phyloP scores from a whole-genome alignment of 1,140 invertebrate genomes.

The Littorina saxatilis region DNA sequence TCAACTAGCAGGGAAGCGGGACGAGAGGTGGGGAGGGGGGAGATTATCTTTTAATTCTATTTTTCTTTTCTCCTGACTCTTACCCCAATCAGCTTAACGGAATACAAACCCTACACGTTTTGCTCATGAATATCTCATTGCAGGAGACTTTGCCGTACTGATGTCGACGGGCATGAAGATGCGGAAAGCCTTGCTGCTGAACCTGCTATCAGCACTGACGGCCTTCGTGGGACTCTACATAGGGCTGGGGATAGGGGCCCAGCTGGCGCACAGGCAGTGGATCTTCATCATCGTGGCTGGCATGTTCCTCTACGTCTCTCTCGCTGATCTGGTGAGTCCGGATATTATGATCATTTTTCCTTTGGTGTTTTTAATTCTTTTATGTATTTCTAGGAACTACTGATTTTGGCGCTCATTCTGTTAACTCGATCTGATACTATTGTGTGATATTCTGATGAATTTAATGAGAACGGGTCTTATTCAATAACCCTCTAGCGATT shows the following conservation, averaged over 20 bases:
- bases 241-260: slow-evolving; percentile 73
- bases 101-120: too few relatives aligned
- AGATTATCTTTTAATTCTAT: background rate
- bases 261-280: slow-evolving; percentile 66
- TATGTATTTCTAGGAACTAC: too few relatives aligned
- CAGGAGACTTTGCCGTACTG: slow-evolving; percentile 93
- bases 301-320: slow-evolving; percentile 81
- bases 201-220: slow-evolving; percentile 81
- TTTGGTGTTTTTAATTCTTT: background rate
- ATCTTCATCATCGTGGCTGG: slow-evolving; percentile 80
- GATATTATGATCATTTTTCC: background rate
- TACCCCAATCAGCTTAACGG: too few relatives aligned
- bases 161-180: slow-evolving; percentile 87
- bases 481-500: too few relatives aligned
- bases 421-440: too few relatives aligned
- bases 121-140: too few relatives aligned
- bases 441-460: too few relatives aligned
- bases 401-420: too few relatives aligned
- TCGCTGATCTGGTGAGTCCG: slow-evolving; percentile 79
- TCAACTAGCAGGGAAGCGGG: too few relatives aligned
- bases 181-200: slow-evolving; percentile 81
- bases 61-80: background rate
- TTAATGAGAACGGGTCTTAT: too few relatives aligned
- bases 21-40: background rate
- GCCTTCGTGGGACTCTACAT: slow-evolving; percentile 82